Evolutionary conservation across 2,113 vertebrate genomes (phyloP).

Genomic region (Malurus alboscapulatus): DNA sequence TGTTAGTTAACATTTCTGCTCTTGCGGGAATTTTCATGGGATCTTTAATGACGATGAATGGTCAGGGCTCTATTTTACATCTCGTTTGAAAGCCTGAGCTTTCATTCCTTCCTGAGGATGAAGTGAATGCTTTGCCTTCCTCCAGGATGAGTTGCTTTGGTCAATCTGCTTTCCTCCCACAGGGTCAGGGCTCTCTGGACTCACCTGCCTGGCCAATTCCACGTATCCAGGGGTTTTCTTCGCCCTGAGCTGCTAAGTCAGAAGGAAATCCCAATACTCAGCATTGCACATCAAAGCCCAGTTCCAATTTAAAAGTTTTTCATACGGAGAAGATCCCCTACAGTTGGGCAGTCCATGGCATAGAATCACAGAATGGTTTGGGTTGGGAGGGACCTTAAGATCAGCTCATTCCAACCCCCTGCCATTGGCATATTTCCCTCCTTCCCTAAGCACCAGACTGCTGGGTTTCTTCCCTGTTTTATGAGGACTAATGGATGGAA

Average conservation of each 20-base stretch:
- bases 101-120: neutral
- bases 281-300: neutral
- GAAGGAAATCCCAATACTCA: neutral
- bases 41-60: constrained; percentile 35
- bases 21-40: constrained; percentile 21
- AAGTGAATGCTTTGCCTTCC: neutral
- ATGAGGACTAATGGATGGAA: neutral
- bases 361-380: neutral
- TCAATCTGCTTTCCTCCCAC: neutral
- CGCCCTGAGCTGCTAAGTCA: neutral
- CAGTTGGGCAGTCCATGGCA: neutral
- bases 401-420: neutral
- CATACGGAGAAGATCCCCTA: neutral
- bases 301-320: neutral
- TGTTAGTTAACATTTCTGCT: constrained; percentile 58
- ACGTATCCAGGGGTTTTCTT: neutral
- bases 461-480: neutral
- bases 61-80: constrained; percentile 39
- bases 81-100: constrained; percentile 29
- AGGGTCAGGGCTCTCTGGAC: neutral
- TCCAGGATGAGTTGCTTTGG: neutral
- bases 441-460: neutral
- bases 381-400: neutral
- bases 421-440: neutral
- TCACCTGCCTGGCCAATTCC: neutral